Evolutionary conservation across 2,888 invertebrate genomes (phyloP), one percentile per base, ranked within the genome.

Genomic region (Sphaerophoria taeniata): DNA sequence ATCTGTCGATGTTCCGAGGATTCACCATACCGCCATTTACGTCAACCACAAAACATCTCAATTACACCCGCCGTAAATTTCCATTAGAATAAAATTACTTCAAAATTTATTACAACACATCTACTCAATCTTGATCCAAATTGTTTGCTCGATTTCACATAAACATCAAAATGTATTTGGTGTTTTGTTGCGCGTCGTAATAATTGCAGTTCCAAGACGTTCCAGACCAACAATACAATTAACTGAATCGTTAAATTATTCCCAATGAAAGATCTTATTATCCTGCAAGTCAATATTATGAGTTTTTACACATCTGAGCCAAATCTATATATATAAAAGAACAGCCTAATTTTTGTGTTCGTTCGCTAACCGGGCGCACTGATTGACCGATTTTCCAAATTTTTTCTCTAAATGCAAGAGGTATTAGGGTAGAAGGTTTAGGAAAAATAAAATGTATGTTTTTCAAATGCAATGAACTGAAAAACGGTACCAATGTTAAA

Each of bases 61-160:
- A 76, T 80, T 75, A 84, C 74, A 72, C 60, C 81, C 67, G 76
- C 81, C 75, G 77, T 85, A 72, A 65, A 53, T 70, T 76, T 73
- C 60, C 80, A 81, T 85, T 85, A 85, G 69, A 70, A 56, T 55
- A 47, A 77, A 81, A 85, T 76, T 45, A 49, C 70, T 85, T 47
- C 6, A 55, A 70, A 76, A 73, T 85, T 81, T 81, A 85, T 81
- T 83, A 65, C 70, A 65, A n/a, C n/a, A n/a, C 71, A 39, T 43
- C 73, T 78, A 73, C 58, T 58, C 67, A 71, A 58, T 55, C 63
- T 65, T 76, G 81, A 55, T 55, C 76, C 6, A 72, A 71, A 65
- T 33, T 74, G n/a, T 49, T 31, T 39, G 36, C 47, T 63, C 69
- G 51, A 67, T 45, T 67, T 67, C 60, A 49, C 63, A 65, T 33